Evolutionary conservation across 1,140 invertebrate genomes (phyloP).

Genomic region (Sycophila sp.): DNA sequence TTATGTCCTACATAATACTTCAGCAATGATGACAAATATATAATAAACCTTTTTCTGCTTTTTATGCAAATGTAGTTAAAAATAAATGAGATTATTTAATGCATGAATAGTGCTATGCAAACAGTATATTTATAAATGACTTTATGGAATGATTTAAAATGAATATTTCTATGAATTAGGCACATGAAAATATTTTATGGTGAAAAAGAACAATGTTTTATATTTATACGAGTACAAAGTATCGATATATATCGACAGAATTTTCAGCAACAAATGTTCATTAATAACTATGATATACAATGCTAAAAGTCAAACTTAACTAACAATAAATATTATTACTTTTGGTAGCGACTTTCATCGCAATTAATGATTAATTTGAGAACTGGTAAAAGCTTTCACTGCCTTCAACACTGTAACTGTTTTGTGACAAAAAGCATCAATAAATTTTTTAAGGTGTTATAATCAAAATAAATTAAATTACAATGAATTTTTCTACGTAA

Average conservation of each 20-base stretch:
- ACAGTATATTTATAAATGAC: too few relatives aligned
- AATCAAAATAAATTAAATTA: background rate
- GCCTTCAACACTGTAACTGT: background rate
- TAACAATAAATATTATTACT: slow-evolving; percentile 46
- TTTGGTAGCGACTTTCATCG: slow-evolving; percentile 39
- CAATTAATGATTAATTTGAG: slow-evolving; percentile 1
- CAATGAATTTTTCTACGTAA: background rate
- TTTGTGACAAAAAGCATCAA: background rate
- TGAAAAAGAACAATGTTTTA: background rate
- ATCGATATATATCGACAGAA: slow-evolving; percentile 22
- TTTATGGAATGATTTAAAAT: background rate
- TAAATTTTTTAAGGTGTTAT: background rate
- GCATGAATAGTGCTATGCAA: too few relatives aligned
- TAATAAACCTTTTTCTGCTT: too few relatives aligned
- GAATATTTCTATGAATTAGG: slow-evolving; percentile 35
- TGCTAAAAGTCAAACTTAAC: slow-evolving; percentile 46
- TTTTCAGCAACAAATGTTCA: slow-evolving; percentile 42
- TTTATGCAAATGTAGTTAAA: too few relatives aligned
- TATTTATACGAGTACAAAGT: background rate
- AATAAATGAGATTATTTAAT: too few relatives aligned
- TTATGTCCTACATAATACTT: background rate
- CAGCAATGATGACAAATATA: background rate
- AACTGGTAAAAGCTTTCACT: slow-evolving; percentile 13
- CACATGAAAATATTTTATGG: slow-evolving; percentile 30
- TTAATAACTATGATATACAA: slow-evolving; percentile 26